phyloP scores from a whole-genome alignment of 2,113 vertebrate genomes.

The Sinosuthora webbiana region DNA sequence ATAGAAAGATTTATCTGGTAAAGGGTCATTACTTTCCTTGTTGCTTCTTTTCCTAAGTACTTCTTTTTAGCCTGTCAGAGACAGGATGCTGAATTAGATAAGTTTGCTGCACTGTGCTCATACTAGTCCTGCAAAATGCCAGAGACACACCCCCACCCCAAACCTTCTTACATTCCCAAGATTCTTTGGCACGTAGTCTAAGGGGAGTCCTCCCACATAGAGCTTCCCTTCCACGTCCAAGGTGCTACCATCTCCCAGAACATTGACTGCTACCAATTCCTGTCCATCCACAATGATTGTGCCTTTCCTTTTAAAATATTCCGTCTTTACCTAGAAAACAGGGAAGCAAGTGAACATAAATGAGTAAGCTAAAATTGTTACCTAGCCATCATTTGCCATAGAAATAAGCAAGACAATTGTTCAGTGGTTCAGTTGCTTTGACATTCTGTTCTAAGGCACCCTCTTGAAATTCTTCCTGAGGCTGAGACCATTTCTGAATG shows the following conservation, averaged over 20 bases:
- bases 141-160: fast-evolving
- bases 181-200: slow-evolving; percentile 74
- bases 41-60: neutral
- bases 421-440: neutral
- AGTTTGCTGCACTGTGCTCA: neutral
- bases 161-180: slow-evolving; percentile 80
- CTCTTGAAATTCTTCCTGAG: neutral
- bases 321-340: slow-evolving; percentile 75
- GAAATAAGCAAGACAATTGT: neutral
- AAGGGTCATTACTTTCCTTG: neutral
- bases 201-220: slow-evolving; percentile 87
- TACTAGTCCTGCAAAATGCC: neutral
- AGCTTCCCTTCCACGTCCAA: slow-evolving; percentile 86
- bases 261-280: slow-evolving; percentile 43
- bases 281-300: slow-evolving; percentile 75
- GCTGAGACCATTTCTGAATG: neutral
- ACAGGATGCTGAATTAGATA: neutral
- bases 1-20: neutral
- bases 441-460: neutral
- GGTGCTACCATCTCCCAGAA: slow-evolving; percentile 80
- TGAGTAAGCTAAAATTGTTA: neutral
- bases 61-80: neutral
- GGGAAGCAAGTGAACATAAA: neutral
- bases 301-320: slow-evolving; percentile 80
- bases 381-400: neutral